Evolutionary conservation across 2,113 vertebrate species (phyloP).

Genomic region (Pygoscelis adeliae): DNA sequence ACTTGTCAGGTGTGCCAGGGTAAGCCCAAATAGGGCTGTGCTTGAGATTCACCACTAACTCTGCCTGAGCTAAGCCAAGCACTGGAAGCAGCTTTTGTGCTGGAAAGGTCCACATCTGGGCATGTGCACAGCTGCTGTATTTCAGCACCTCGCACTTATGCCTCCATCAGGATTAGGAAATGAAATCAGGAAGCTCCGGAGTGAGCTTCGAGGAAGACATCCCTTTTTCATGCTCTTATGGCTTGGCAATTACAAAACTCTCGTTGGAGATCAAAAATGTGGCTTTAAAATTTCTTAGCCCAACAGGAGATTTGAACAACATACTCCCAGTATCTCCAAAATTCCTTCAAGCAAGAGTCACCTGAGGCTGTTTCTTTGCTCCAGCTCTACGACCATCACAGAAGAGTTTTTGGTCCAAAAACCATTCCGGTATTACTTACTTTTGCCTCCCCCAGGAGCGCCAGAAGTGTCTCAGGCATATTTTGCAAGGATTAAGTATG

Average conservation of each 20-base stretch:
- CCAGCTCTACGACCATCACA: neutral
- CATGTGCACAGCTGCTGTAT: neutral
- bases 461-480: neutral
- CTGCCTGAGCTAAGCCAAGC: neutral
- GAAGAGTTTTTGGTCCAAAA: neutral
- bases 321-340: neutral
- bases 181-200: neutral
- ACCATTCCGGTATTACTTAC: rapidly evolving
- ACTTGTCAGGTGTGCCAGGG: neutral
- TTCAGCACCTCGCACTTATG: neutral
- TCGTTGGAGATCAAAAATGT: neutral
- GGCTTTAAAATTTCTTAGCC: neutral
- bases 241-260: neutral
- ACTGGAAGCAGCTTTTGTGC: neutral
- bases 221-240: neutral
- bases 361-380: neutral
- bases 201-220: neutral
- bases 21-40: neutral
- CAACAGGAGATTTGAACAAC: neutral
- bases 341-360: neutral
- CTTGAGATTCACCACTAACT: neutral
- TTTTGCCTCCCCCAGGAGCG: neutral
- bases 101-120: neutral
- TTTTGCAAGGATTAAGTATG: neutral
- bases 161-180: neutral